Base-by-base conservation (phyloP, 1,140 invertebrate species). In the Lanistes nyassanus region DNA sequence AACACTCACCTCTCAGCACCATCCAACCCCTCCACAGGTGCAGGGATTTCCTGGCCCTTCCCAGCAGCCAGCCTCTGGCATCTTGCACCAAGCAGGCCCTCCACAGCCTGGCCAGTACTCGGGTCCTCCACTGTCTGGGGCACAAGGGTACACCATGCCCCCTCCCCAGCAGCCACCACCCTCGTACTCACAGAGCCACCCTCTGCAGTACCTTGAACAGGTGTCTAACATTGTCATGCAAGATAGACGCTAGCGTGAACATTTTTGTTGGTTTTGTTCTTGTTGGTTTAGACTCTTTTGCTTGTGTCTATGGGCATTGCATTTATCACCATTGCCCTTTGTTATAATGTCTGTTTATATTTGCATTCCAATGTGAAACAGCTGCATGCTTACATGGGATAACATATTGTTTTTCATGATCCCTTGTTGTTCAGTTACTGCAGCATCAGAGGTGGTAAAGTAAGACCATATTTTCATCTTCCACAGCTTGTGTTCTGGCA, bases 201-300 rank as follows among this genome's bases (percentile, higher is more conserved):
- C 94, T 23, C 89, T 94, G 36, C 94, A 94, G 3, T 94, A 93
- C 86, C 89, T 95, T 70, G 94, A 95, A 90, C 94, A 94, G 90
- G 94, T 94, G 75, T 94, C 93, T 85, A 94, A 94, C 90, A 95
- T 95, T 91, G 94, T 94, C 53, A 91, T 94, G 91, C 78, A 76
- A 47, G 79, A 82, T n/a, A 71, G 80, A 31, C 73, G 80, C 58
- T 81, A 73, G 60, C 29, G 53, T 34, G n/a, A n/a, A 42, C n/a
- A 11, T 31, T 60, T 47, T 13, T 60, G 23, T 60, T 60, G n/a
- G n/a, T n/a, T 60, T 31, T 60, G 6, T n/a, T 60, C n/a, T 60
- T 60, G 56, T 60, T n/a, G 13, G 13, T 53, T 13, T 1, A 26
- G 56, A 60, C 23, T 7, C n/a, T n/a, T 23, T 60, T 60, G 29